These are phyloP conservation scores for Felis catus DNA, from an alignment of 2,113 vertebrate species.

Conservation along the genomic window F.catus_Fca126_mat1.0 CM031413.1:97950001-97950500, in stretches of 20 bases:
- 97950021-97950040: neutral
- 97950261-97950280: no score
- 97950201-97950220: neutral
- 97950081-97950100: conserved; percentile 94
- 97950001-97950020: neutral
- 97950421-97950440: no score
- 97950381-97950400: no score
- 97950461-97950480: neutral
- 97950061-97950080: conserved; percentile 44
- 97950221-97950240: no score
- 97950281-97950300: no score
- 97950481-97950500: neutral
- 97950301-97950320: no score
- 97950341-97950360: no score
- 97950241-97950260: no score
- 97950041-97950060: neutral
- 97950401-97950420: no score
- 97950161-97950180: conserved; percentile 98
- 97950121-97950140: conserved; percentile 96
- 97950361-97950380: no score
- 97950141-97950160: conserved; percentile 99
- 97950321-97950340: no score
- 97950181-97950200: conserved; percentile 86
- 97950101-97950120: conserved; percentile 96
- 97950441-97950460: neutral